Base-by-base conservation (phyloP, 2,797 vertebrate genomes). In the Girardinus metallicus region DNA sequence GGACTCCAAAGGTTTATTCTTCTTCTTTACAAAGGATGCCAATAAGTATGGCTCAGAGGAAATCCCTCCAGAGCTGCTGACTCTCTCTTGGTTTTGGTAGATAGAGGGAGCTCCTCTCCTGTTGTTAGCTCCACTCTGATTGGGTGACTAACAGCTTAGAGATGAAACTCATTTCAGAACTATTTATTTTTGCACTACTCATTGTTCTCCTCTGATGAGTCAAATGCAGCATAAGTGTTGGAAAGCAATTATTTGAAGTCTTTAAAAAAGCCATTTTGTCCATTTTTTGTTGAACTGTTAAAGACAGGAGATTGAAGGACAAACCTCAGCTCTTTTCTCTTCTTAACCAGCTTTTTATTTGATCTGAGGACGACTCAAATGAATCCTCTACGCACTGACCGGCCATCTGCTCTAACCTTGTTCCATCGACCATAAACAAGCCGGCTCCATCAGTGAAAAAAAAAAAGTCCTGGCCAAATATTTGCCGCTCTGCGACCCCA, bases 401-500 rank as follows among this genome's bases (percentile, higher is more conserved):
- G 81, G 72, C 91, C 94, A 93, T 93, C 93, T 93, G 94, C 90
- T 90, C 89, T 81, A 88, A 94, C 93, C 93, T 94, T 91, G 92
- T 93, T 91, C 84, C 86, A 84, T 92, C 75, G 79, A 91, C 88
- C 93, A 93, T 93, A 92, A 94, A 94, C 91, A 92, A 88, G 87
- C 85, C 71, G 86, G 87, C 91, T 90, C 89, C 92, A 91, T 92
- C 91, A 92, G 88, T 79, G 86, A 90, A 88, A 89, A 86, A 74
- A 66, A 53, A 80, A 53, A 81, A 88, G 88, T 91, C 91, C 86
- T 94, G 94, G 92, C 93, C 93, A 96, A 96, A 96, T 96, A 95
- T 96, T 96, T 96, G 93, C 92, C 88, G 91, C 94, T 94, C 95
- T 94, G 92, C 91, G 91, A 95, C 93, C 92, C 91, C 92, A 93